Percentiles rank a stretch among this genome's conserved stretches.
These are phyloP conservation scores for Climacteris rufus DNA, from an alignment of 2,113 vertebrate genomes.

Conservation along the genomic window DNA sequence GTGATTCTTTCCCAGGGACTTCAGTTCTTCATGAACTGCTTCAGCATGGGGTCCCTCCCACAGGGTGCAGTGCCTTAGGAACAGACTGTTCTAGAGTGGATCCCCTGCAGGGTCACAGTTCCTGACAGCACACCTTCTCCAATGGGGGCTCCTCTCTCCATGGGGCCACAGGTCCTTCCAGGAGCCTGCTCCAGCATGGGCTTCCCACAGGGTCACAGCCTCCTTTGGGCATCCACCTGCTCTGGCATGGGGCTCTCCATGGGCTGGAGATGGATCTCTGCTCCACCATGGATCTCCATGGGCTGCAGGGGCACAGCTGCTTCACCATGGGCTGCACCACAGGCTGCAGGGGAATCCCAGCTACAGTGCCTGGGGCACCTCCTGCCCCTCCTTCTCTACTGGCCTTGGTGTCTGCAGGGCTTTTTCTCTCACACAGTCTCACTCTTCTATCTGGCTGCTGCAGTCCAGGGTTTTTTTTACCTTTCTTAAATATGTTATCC, in stretches of 20 bases:
- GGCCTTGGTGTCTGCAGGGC: neutral
- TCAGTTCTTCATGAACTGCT: neutral
- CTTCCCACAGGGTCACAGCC: neutral
- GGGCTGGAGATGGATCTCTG: neutral
- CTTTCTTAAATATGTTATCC: rapidly evolving
- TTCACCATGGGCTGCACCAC: neutral
- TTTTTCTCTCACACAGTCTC: neutral
- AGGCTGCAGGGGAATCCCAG: neutral
- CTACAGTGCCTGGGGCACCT: neutral
- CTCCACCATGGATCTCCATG: neutral
- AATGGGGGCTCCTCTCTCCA: rapidly evolving
- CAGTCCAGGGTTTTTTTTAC: neutral
- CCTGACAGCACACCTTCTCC: neutral
- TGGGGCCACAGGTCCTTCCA: neutral
- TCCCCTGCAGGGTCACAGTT: neutral
- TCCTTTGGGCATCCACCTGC: neutral
- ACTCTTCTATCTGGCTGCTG: neutral
- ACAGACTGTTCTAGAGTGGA: neutral
- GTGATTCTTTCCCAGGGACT: neutral
- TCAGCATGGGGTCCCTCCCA: neutral
- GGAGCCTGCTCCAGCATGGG: neutral
- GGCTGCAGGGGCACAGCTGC: neutral
- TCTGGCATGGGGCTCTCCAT: neutral
- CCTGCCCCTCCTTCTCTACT: neutral
- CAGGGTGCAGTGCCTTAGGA: neutral